Evolutionary conservation across 1,140 invertebrate genomes (phyloP).

Genomic region (Ephestia elutella): DNA sequence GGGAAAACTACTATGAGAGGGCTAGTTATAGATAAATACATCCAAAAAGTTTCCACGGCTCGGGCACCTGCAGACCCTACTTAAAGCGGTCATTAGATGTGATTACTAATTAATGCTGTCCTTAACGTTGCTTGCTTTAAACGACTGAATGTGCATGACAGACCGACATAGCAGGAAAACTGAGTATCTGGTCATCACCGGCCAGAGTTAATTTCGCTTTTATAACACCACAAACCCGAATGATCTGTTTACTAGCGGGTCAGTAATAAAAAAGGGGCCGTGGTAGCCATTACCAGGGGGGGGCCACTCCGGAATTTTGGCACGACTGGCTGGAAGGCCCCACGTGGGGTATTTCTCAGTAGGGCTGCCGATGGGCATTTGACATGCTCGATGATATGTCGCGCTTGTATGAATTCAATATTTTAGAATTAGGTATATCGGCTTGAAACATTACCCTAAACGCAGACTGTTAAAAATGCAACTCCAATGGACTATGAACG

Average conservation of each 20-base stretch:
- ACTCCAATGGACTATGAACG: too few relatives aligned
- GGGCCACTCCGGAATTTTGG: too few relatives aligned
- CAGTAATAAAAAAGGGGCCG: slow-evolving; percentile 73
- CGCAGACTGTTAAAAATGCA: too few relatives aligned
- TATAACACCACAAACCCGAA: slow-evolving; percentile 73
- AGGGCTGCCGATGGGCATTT: too few relatives aligned
- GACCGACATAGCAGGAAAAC: slow-evolving; percentile 39
- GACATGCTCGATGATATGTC: too few relatives aligned
- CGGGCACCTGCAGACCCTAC: slow-evolving; percentile 9
- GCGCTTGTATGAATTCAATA: too few relatives aligned
- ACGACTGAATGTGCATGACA: slow-evolving; percentile 36
- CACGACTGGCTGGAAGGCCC: too few relatives aligned
- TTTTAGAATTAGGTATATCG: too few relatives aligned
- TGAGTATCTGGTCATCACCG: slow-evolving; percentile 61
- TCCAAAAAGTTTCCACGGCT: slow-evolving; percentile 5
- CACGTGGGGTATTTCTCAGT: too few relatives aligned
- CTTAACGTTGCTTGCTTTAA: slow-evolving; percentile 29
- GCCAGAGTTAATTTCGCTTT: slow-evolving; percentile 71
- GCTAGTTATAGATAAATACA: background rate
- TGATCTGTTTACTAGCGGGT: slow-evolving; percentile 74
- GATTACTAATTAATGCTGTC: slow-evolving; percentile 16
- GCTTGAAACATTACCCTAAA: too few relatives aligned
- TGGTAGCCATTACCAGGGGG: slow-evolving; percentile 55
- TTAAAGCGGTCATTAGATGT: slow-evolving; percentile 20
- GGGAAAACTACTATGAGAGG: background rate